Evolutionary conservation across 2,797 vertebrate genomes (phyloP).

Genomic region (Phrynocephalus forsythii): DNA sequence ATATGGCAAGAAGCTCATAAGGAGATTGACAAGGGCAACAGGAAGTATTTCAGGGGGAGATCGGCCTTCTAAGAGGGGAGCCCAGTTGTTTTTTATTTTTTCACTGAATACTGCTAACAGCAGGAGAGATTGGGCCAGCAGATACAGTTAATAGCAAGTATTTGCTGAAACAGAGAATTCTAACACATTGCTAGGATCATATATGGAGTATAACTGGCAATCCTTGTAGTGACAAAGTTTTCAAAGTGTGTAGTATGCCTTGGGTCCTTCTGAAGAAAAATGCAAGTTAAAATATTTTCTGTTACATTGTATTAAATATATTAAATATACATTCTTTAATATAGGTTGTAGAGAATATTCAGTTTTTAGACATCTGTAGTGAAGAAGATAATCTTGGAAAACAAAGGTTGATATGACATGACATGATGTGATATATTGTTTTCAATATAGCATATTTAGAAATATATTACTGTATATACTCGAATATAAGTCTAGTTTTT

Average conservation of each 20-base stretch:
- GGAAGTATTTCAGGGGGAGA: not conserved
- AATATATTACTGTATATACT: no score
- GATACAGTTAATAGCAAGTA: not conserved
- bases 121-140: not conserved
- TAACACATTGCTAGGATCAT: not conserved
- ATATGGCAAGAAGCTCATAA: constrained; percentile 21
- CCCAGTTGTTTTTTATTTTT: not conserved
- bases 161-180: not conserved
- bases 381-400: no score
- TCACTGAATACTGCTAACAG: not conserved
- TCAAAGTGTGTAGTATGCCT: not conserved
- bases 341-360: no score
- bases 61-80: not conserved
- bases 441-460: no score
- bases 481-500: no score
- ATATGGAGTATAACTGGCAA: not conserved
- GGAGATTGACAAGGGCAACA: not conserved
- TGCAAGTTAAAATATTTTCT: no score
- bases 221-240: not conserved
- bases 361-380: no score
- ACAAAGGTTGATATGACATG: no score
- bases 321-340: no score
- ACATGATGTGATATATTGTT: no score
- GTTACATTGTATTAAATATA: no score
- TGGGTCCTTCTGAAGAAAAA: no score